Evolutionary conservation across 2,888 invertebrate species (phyloP), one percentile per base, ranked within the genome.

Genomic region (Acronicta leporina): DNA sequence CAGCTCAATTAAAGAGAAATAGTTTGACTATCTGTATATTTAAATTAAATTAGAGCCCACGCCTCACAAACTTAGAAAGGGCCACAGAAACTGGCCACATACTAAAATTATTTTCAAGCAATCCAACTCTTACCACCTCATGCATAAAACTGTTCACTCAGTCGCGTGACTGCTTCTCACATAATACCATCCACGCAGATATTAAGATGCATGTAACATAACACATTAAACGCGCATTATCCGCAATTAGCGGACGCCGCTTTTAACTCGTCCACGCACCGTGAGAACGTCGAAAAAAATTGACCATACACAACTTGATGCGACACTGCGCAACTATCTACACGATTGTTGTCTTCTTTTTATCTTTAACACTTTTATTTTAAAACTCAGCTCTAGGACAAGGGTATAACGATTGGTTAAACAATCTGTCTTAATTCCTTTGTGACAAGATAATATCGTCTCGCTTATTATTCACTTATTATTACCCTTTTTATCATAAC

Each of bases 121-220:
- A 4, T 20, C 20, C 20, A 20, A 20, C 20, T 20, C 20, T 20
- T 3, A 33, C 10, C 38, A 38, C 13, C 38, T n/a, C 5, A 6
- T 6, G n/a, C 38, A 38, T 38, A 38, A 38, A 38, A n/a, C 11
- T 11, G 10, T 11, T 33, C 33, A 33, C 11, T 33, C 35, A 48
- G 33, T 67, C 6, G 72, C 61, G 56, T 69, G 68, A 45, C 49
- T 67, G 20, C 25, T 52, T 35, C 72, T 46, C 30, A 62, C 62
- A 56, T 63, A 62, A 64, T 51, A 56, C 56, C 48, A 53, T 56
- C 45, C 66, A 53, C 45, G 60, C 40, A 52, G 42, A 72, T 72
- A 74, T 76, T 76, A 66, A 77, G 66, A 77, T 73, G 73, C 71
- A 66, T 71, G 73, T 73, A 75, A 77, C 77, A 77, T 65, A 73